A percentile compares a stretch with the other conserved stretches of the same genome.
Evolutionary conservation across 1,140 invertebrate species (phyloP).

Genomic region (Tetraneura akinire): DNA sequence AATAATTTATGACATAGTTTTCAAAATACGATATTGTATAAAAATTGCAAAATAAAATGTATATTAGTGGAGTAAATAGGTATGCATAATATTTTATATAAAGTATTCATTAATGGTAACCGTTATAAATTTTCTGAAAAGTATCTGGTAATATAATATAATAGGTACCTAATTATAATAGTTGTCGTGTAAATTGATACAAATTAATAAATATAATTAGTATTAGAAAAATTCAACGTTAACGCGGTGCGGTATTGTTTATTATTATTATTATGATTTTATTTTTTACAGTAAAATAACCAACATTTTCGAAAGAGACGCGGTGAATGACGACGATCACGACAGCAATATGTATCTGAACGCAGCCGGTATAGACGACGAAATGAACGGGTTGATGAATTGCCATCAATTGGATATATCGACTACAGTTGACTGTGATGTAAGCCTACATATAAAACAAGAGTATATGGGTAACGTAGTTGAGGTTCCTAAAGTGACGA

Average conservation of each 20-base stretch:
- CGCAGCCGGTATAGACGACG: neutral
- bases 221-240: neutral
- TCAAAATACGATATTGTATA: no score
- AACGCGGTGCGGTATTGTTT: neutral
- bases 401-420: neutral
- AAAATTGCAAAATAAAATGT: no score
- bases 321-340: neutral
- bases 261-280: no score
- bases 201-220: no score
- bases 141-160: no score
- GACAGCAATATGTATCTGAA: constrained; percentile 20
- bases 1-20: no score
- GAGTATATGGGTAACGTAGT: neutral
- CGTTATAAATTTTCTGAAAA: no score
- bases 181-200: no score
- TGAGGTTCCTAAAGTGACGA: neutral
- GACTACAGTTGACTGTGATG: neutral
- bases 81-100: no score
- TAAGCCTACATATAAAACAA: neutral
- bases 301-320: neutral
- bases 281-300: neutral
- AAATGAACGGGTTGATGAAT: constrained; percentile 2
- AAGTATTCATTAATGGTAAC: no score
- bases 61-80: no score
- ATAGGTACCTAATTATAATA: no score